Conservation (phyloP, 2,113 vertebrate genomes). For the Cavia porcellus region DNA sequence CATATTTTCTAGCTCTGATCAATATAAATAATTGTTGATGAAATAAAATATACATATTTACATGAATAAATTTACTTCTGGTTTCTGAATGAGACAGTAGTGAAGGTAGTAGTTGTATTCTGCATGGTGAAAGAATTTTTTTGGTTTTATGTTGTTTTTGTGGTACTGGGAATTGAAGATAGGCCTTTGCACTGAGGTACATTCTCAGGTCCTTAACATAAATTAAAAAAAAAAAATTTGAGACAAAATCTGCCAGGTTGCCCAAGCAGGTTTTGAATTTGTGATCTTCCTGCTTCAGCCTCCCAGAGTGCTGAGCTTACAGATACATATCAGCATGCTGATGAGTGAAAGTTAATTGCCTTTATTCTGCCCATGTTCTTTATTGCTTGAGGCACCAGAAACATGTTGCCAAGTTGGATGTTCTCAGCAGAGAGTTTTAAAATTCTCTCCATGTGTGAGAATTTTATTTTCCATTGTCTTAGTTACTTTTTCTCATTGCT, state of each 20-base stretch:
- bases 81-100: not conserved
- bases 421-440: conserved; percentile 19
- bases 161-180: not conserved
- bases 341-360: not conserved
- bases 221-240: too few species aligned
- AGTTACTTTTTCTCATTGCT: not conserved
- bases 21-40: not conserved
- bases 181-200: not conserved
- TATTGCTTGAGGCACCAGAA: not conserved
- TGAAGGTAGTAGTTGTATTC: conserved; percentile 35
- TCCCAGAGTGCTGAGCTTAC: not conserved
- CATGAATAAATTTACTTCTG: conserved; percentile 21
- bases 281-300: not conserved
- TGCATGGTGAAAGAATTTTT: not conserved
- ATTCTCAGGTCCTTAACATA: too few species aligned
- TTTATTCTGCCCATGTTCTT: conserved; percentile 8
- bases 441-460: not conserved
- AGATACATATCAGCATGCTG: not conserved
- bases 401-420: not conserved
- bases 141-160: not conserved
- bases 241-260: not conserved
- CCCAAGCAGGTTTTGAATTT: not conserved
- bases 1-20: conserved; percentile 4
- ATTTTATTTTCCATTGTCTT: not conserved
- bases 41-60: not conserved